These are phyloP conservation scores for Epinephelus awoara DNA, from an alignment of 2,797 vertebrate genomes.

Conservation along the genomic window DNA sequence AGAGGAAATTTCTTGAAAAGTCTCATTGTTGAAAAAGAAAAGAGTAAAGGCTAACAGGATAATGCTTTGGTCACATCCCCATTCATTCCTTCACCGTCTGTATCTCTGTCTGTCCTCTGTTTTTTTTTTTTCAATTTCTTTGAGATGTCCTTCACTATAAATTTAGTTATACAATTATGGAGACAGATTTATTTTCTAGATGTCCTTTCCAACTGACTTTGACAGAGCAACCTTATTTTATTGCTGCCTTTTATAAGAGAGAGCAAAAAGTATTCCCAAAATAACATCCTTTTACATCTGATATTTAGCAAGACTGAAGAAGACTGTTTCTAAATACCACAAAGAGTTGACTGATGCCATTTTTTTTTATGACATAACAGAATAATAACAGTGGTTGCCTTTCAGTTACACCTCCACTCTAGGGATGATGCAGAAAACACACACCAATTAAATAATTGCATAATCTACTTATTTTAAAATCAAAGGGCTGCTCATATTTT, in stretches of 20 bases:
- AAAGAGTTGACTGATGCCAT: not conserved
- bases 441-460: slow-evolving; percentile 1
- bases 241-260: not conserved
- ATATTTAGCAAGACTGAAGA: slow-evolving; percentile 4
- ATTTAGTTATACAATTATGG: too few species aligned
- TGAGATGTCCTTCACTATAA: too few species aligned
- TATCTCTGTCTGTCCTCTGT: not conserved
- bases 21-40: not conserved
- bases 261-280: not conserved
- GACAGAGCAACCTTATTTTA: not conserved
- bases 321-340: not conserved
- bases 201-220: slow-evolving; percentile 2
- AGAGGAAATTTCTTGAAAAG: not conserved
- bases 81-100: not conserved
- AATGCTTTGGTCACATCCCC: not conserved
- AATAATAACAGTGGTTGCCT: slow-evolving; percentile 22
- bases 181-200: not conserved
- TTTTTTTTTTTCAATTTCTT: not conserved
- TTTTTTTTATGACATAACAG: slow-evolving; percentile 7
- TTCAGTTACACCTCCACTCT: slow-evolving; percentile 18
- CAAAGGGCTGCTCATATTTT: not conserved
- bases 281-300: not conserved
- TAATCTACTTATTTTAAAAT: slow-evolving; percentile 8
- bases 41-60: not conserved
- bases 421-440: slow-evolving; percentile 5